Conservation (phyloP, 2,797 vertebrate species). For the Trichosurus vulpecula region DNA sequence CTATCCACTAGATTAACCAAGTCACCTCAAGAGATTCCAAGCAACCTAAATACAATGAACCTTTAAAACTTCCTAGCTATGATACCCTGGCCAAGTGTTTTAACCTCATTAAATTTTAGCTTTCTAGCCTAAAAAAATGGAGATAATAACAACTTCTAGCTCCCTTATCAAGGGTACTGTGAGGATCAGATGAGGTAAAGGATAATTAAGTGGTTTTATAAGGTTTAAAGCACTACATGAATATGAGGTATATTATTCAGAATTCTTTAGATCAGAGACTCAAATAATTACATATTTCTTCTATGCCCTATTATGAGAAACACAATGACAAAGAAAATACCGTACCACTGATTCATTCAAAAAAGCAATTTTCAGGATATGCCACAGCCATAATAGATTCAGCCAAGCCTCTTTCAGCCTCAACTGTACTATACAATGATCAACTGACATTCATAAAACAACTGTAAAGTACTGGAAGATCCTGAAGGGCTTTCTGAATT, state of each 20-base stretch:
- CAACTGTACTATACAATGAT: background rate
- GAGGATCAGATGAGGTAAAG: background rate
- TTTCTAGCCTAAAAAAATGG: background rate
- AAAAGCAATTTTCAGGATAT: background rate
- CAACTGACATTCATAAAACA: background rate
- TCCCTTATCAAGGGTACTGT: background rate
- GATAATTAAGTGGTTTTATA: background rate
- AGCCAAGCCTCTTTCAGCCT: background rate
- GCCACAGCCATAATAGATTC: background rate
- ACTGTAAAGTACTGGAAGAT: background rate
- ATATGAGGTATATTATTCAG: background rate
- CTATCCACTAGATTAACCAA: background rate
- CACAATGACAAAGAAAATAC: background rate
- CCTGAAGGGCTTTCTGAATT: background rate
- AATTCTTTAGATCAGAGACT: background rate
- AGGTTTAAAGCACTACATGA: background rate
- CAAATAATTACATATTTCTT: background rate
- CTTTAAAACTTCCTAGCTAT: background rate
- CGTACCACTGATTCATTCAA: background rate
- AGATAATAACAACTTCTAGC: background rate
- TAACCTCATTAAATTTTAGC: background rate
- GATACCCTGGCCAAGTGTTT: background rate
- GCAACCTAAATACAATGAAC: background rate
- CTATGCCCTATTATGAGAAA: background rate
- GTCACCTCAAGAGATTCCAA: background rate